Evolutionary conservation across 1,140 invertebrate species (phyloP), one percentile per base, ranked within the genome.

Genomic region (Triops cancriformis): DNA sequence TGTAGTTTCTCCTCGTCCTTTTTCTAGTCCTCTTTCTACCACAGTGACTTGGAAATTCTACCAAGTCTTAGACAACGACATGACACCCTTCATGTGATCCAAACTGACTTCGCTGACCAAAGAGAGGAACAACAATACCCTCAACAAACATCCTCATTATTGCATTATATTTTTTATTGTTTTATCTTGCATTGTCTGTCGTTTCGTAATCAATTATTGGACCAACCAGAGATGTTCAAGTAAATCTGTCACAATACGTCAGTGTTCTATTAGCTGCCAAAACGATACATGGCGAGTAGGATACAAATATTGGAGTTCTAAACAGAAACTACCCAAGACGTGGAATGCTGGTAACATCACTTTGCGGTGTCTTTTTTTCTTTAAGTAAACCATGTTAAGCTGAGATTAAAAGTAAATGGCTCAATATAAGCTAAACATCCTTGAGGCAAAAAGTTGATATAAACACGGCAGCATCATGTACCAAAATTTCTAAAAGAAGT

Each of bases 391-490:
- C 23, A 64, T 37, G 23, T 64, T 64, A 64, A 64, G 51, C 51
- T 64, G 51, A 64, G 51, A 64, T 64, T 64, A 64, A 64, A 64
- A 64, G 51, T 64, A 64, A 37, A 64, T 64, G 51, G 51, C 51
- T 64, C 51, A 64, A 64, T 14, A 64, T 7, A 64, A 64, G 51
- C 51, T 64, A 64, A 64, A 18, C 23, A 23, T 18, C 18, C 51
- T 64, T 14, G 1, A 14, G 14, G 51, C 6, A 10, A 37, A 37
- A 37, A 64, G 18, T 64, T 23, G 51, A n/a, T 64, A 64, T 14
- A 64, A 64, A 64, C 51, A 64, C 51, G 51, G 51, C 51, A 64
- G 51, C 51, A 64, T 64, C 18, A 64, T 64, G 23, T 64, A 64
- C 51, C 18, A 10, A 23, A 64, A n/a, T 64, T 23, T 64, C 18